A percentile compares a stretch with the other conserved stretches of the same genome.
Evolutionary conservation across 2,888 invertebrate genomes (phyloP).

Genomic region (Trissolcus brochymenae): DNA sequence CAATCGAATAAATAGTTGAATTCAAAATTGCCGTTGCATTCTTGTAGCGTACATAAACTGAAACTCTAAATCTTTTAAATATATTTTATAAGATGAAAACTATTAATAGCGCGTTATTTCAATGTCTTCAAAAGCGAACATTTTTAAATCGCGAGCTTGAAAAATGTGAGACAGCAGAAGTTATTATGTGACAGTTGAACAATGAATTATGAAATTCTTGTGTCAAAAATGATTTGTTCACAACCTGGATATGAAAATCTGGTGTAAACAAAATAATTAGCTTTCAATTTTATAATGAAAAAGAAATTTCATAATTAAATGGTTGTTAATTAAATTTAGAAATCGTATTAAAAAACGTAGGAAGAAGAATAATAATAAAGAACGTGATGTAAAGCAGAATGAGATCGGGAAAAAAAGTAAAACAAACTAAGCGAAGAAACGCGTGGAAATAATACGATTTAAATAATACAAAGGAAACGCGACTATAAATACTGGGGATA

Average conservation of each 20-base stretch:
- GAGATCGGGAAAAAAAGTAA: conserved; percentile 7
- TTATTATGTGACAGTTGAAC: neutral
- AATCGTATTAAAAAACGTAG: too few relatives aligned
- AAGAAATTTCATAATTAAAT: neutral
- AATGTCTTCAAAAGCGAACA: conserved; percentile 24
- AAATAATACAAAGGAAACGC: conserved; percentile 51
- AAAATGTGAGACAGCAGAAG: conserved; percentile 4
- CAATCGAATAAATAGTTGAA: too few relatives aligned
- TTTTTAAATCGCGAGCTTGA: conserved; percentile 6
- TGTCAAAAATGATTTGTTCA: too few relatives aligned
- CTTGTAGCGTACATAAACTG: neutral
- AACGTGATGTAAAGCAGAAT: neutral
- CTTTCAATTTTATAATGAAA: neutral
- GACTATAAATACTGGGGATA: conserved; percentile 49
- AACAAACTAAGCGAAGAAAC: conserved; percentile 19
- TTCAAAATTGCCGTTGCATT: neutral
- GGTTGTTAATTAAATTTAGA: neutral
- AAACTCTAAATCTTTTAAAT: conserved; percentile 18
- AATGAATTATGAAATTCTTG: neutral
- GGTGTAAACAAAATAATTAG: neutral
- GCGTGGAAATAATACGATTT: conserved; percentile 35
- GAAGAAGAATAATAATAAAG: neutral
- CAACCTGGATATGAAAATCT: neutral
- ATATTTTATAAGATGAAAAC: conserved; percentile 18
- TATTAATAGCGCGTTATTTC: conserved; percentile 22